Percentiles rank a stretch among this genome's conserved stretches.
These are phyloP conservation scores for Onychostoma macrolepis DNA, from an alignment of 2,113 vertebrate genomes.

Conservation along the genomic window DNA sequence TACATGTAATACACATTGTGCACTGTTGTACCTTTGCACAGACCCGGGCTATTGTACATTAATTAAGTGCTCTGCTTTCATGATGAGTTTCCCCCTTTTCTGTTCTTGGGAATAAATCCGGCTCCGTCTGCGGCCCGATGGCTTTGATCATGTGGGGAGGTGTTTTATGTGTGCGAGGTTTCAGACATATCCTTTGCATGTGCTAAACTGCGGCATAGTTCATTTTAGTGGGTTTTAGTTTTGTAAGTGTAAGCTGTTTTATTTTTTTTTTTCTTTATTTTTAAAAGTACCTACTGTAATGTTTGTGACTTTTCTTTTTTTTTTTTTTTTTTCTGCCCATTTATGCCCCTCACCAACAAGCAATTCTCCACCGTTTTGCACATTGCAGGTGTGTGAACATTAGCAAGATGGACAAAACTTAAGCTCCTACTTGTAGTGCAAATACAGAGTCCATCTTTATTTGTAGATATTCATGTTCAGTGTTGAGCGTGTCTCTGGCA, in stretches of 20 bases:
- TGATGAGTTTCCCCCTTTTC: slow-evolving; percentile 71
- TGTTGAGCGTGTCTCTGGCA: slow-evolving; percentile 77
- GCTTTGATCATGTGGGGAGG: slow-evolving; percentile 63
- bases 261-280: slow-evolving; percentile 75
- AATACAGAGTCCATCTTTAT: slow-evolving; percentile 85
- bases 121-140: slow-evolving; percentile 61
- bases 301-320: slow-evolving; percentile 67
- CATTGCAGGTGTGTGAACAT: slow-evolving; percentile 75
- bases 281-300: neutral
- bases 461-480: slow-evolving; percentile 86
- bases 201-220: slow-evolving; percentile 93
- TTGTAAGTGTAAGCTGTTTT: slow-evolving; percentile 80
- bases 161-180: slow-evolving; percentile 54
- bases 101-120: slow-evolving; percentile 71
- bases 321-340: slow-evolving; percentile 81
- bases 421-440: slow-evolving; percentile 85
- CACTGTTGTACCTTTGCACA: slow-evolving; percentile 58
- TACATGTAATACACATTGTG: slow-evolving; percentile 21
- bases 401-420: slow-evolving; percentile 73
- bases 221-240: slow-evolving; percentile 90
- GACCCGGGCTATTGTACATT: slow-evolving; percentile 74
- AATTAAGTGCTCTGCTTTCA: slow-evolving; percentile 81
- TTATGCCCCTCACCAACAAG: slow-evolving; percentile 76
- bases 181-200: slow-evolving; percentile 89
- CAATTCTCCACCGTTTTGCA: slow-evolving; percentile 92